Conservation (phyloP, 2,797 vertebrate genomes). For the Labeo calbasu region DNA sequence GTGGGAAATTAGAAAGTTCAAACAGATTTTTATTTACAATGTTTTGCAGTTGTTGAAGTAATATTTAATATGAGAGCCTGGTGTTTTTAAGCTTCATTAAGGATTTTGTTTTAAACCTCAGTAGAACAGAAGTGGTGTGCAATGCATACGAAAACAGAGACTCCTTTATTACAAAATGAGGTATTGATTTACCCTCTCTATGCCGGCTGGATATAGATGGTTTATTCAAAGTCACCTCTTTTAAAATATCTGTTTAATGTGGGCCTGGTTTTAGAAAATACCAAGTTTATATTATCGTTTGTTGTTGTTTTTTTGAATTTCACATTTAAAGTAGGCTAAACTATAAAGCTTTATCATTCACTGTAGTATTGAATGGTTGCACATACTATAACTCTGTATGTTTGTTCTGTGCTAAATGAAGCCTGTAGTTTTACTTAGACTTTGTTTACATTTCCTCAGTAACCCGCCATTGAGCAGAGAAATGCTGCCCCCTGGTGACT, state of each 20-base stretch:
- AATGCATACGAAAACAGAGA: conserved; percentile 40
- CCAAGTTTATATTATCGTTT: background rate
- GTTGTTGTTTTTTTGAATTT: background rate
- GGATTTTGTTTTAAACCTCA: background rate
- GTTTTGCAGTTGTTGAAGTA: background rate
- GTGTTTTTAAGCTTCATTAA: background rate
- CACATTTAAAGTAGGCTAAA: background rate
- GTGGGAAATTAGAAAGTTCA: background rate
- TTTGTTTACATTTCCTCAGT: conserved; percentile 70
- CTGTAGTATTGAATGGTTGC: background rate
- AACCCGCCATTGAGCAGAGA: conserved; percentile 97
- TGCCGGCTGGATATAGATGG: background rate
- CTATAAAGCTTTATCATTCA: background rate
- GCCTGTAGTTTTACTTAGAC: conserved; percentile 12
- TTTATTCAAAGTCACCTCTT: conserved; percentile 16
- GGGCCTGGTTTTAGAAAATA: background rate
- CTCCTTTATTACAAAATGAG: conserved; percentile 44
- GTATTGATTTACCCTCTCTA: conserved; percentile 34
- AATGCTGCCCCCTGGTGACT: conserved; percentile 97
- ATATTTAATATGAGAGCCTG: background rate
- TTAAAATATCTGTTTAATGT: background rate
- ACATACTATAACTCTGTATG: background rate
- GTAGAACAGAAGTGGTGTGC: conserved; percentile 6
- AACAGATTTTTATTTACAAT: background rate
- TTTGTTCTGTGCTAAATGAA: background rate